A percentile compares a stretch with the other conserved stretches of the same genome.
These are phyloP conservation scores for Xiphorhynchus elegans DNA, from an alignment of 2,113 vertebrate species.

Conservation along the genomic window DNA sequence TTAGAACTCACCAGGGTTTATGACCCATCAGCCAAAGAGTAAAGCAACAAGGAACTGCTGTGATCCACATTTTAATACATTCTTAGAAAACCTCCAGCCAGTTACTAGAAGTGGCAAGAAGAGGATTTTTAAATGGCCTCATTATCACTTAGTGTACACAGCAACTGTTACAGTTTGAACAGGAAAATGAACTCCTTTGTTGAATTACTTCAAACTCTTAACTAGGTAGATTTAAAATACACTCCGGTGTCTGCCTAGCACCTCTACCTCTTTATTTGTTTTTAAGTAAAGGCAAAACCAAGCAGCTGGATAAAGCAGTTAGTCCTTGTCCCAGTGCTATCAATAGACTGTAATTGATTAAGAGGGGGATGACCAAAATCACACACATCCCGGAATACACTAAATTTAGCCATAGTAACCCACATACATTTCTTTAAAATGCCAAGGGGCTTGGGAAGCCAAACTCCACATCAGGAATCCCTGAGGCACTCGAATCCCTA, in stretches of 20 bases:
- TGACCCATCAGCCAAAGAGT: not conserved
- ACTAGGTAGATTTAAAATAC: not conserved
- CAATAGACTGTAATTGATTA: not conserved
- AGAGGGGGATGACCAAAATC: not conserved
- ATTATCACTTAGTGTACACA: not conserved
- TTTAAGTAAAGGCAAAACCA: not conserved
- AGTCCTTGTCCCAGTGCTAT: not conserved
- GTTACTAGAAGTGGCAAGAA: not conserved
- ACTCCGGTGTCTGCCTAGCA: not conserved
- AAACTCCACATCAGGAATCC: not conserved
- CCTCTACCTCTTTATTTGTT: not conserved
- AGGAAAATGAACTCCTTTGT: slow-evolving; percentile 1
- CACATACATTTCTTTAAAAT: not conserved
- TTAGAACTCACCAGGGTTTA: not conserved
- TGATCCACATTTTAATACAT: not conserved
- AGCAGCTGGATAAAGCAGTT: not conserved
- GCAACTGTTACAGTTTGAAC: not conserved
- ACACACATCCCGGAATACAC: not conserved
- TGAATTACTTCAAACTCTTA: not conserved
- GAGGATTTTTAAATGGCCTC: slow-evolving; percentile 44
- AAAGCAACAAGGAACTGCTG: not conserved
- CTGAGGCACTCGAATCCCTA: not conserved
- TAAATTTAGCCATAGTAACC: not conserved
- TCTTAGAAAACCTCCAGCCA: not conserved
- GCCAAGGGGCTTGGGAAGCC: not conserved